phyloP scores from a whole-genome alignment of 2,888 invertebrate genomes.

The Drosophila putrida region DNA sequence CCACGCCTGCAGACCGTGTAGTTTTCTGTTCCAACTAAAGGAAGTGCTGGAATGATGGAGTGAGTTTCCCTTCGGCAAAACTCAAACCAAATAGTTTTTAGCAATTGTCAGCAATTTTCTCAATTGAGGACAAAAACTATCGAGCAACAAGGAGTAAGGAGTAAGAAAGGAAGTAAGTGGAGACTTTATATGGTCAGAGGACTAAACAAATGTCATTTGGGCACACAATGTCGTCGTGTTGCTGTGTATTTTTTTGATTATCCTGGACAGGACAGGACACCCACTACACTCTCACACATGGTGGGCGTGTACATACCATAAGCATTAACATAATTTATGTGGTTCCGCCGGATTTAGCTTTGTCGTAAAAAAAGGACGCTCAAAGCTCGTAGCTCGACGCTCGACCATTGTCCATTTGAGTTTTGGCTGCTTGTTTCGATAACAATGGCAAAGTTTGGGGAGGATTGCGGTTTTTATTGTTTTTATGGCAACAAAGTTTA shows the following conservation, averaged over 20 bases:
- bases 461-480: slow-evolving; percentile 82
- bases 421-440: slow-evolving; percentile 72
- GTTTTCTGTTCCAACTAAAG: neutral
- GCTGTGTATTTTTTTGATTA: slow-evolving; percentile 77
- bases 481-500: slow-evolving; percentile 81
- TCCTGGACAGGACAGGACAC: slow-evolving; percentile 56
- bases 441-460: slow-evolving; percentile 64
- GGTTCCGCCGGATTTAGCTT: slow-evolving; percentile 83
- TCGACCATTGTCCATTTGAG: slow-evolving; percentile 74
- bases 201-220: slow-evolving; percentile 73
- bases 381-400: slow-evolving; percentile 49
- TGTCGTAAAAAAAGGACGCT: slow-evolving; percentile 81
- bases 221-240: slow-evolving; percentile 40
- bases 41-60: neutral
- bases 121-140: slow-evolving; percentile 74
- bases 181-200: slow-evolving; percentile 8
- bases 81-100: slow-evolving; percentile 59
- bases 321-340: slow-evolving; percentile 85
- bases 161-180: neutral
- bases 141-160: slow-evolving; percentile 27
- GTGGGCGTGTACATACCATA: slow-evolving; percentile 82
- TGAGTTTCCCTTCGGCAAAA: neutral
- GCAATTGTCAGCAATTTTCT: slow-evolving; percentile 84
- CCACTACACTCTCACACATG: slow-evolving; percentile 42
- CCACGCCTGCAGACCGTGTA: slow-evolving; percentile 37